Evolutionary conservation across 2,888 invertebrate genomes (phyloP), one percentile per base, ranked within the genome.

Genomic region (Osmoderma eremita): DNA sequence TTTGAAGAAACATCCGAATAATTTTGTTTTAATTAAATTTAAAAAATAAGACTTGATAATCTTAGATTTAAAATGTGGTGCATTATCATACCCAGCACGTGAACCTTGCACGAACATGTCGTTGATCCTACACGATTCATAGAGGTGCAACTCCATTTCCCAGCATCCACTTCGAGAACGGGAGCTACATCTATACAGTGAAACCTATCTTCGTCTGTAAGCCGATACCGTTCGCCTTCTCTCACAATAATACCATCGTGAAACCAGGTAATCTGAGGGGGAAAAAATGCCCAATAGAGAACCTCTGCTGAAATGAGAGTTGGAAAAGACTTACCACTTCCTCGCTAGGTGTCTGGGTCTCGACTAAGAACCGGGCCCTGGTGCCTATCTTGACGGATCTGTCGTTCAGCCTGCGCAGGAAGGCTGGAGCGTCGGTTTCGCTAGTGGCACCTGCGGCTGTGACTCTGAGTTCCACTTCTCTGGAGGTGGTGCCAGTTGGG

Each of bases 351-450:
- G 76, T 93, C 78, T 90, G 86, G 71, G 94, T 91, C 83, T 95
- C 94, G 53, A 94, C 92, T 53, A 95, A 86, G 77, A 95, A 90
- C 74, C 94, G 86, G 0, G 93, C 92, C 76, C 94, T 86, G 48
- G 94, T 93, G 77, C 95, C 95, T 77, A 96, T 94, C 84, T 95
- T 94, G 68, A 94, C 94, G 12, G 92, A 90, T 63, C 95, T 88
- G 83, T 96, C 94, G 78, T 90, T 91, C 62, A 96, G 88, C 70
- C 94, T 87, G 69, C 95, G 87, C 69, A 94, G 84, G 83, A 97
- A 95, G 72, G 89, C 86, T 20, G 97, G 96, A 8, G 91, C 91
- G 81, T 90, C 89, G 69, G 91, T 91, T 1, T 84, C 84, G 45
- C 84, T 83, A n/a, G 83, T 41, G 18, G 70, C 71, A 50, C 67